Conservation (phyloP, 1,140 invertebrate species). For the Heterodera schachtii region DNA sequence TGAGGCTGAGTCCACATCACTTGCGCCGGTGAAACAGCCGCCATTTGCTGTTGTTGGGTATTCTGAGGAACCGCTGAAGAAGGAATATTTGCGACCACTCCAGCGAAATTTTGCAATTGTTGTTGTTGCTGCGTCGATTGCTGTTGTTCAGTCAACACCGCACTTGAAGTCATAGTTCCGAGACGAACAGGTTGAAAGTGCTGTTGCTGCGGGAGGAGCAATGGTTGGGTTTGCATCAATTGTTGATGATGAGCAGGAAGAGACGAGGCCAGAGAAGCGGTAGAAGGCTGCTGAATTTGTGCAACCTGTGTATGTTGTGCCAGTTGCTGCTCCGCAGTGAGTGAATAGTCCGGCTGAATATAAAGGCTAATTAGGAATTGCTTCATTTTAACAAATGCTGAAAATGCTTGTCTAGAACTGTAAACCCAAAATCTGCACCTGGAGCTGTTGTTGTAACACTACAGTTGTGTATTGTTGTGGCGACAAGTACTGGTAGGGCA, state of each 20-base stretch:
- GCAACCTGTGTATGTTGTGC: not conserved
- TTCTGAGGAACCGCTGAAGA: not conserved
- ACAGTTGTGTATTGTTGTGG: not conserved
- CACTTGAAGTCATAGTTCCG: not conserved
- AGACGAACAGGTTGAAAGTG: not conserved
- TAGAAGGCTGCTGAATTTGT: not conserved
- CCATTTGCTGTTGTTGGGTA: not conserved
- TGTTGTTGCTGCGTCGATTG: not conserved
- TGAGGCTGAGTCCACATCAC: not conserved
- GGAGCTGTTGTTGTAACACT: not conserved
- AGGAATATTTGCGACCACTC: not conserved
- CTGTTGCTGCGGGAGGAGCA: conserved; percentile 1
- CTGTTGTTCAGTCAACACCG: not conserved
- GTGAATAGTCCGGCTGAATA: not conserved
- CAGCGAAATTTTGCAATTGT: not conserved
- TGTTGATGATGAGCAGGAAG: not conserved
- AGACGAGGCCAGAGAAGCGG: not conserved
- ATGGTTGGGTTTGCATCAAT: not conserved
- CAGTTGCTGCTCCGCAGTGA: not conserved
- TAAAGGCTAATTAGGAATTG: not conserved
- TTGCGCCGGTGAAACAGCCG: not conserved
- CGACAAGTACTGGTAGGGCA: not conserved
- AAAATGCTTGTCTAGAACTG: not conserved
- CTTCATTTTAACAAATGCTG: not conserved
- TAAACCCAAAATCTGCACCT: not conserved